Base-by-base conservation (phyloP, 1,140 invertebrate species). In the Caenorhabditis inopinata region DNA sequence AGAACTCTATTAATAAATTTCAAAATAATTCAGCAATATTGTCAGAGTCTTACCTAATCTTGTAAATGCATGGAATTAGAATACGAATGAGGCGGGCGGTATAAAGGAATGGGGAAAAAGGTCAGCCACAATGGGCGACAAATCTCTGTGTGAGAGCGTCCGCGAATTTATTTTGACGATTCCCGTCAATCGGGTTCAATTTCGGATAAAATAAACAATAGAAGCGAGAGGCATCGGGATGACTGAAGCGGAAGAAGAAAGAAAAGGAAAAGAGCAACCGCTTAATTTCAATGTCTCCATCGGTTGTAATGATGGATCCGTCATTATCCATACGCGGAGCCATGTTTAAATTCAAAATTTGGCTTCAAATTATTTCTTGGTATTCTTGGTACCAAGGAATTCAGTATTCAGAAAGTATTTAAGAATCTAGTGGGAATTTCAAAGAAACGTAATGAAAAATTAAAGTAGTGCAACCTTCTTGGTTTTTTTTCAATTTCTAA, bases 151-250 rank as follows among this genome's bases (percentile, higher is more conserved):
- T 32, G 27, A 42, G 38, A 5, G 38, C 14, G 38, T 42, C 38
- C 14, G 38, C 38, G 38, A 58, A 58, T 32, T 25, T 58, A 32
- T 58, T 58, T 58, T 29, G 4, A 21, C 51, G 51, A 32, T 32
- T 58, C 32, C 51, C 51, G 51, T 58, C 27, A 58, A 32, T 58
- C 58, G 58, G 58, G 58, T 68, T 68, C 58, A 68, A 68, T 68
- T 68, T 68, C 58, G 58, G 58, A 68, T 68, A 68, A 68, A 68
- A 68, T 68, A 68, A 68, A 68, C 58, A 68, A 68, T 68, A n/a
- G n/a, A n/a, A 68, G 58, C 9, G 32, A 32, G 9, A 21, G 25
- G 32, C 9, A 29, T 11, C 25, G 16, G 27, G 27, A n/a, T n/a
- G n/a, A n/a, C n/a, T n/a, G n/a, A n/a, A 21, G 51, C 4, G n/a